Conservation (phyloP, 2,797 vertebrate species). For the Tokudaia muenninki region DNA sequence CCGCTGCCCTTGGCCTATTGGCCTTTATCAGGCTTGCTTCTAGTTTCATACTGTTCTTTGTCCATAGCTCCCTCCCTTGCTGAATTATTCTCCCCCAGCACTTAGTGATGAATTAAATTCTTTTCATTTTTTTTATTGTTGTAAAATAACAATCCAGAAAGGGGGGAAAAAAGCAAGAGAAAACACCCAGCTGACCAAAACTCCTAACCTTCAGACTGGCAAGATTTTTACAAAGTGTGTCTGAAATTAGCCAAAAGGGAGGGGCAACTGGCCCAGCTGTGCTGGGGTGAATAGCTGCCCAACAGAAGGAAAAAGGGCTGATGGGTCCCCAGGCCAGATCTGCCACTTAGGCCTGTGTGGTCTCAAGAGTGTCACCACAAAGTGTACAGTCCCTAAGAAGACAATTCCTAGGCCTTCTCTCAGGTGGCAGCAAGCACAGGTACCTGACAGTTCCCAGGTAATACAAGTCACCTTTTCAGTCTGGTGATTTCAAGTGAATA, state of each 20-base stretch:
- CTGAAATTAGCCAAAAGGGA: background rate
- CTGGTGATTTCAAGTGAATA: rapidly evolving
- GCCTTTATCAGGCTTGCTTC: background rate
- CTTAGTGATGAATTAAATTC: conserved; percentile 72
- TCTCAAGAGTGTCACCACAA: rapidly evolving
- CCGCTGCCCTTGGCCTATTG: rapidly evolving
- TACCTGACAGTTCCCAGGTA: rapidly evolving
- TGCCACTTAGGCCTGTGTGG: background rate
- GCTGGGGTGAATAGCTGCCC: rapidly evolving
- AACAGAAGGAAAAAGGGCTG: rapidly evolving
- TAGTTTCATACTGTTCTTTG: background rate
- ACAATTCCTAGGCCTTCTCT: background rate
- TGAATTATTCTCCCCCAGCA: conserved; percentile 9
- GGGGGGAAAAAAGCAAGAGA: background rate
- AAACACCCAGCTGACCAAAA: background rate
- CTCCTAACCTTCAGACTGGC: background rate
- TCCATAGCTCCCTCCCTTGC: background rate
- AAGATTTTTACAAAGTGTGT: background rate
- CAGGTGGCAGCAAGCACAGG: rapidly evolving
- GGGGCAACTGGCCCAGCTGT: background rate
- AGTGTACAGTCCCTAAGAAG: background rate
- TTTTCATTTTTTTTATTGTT: conserved; percentile 65
- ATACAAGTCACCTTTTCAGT: background rate
- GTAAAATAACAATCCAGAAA: conserved; percentile 54
- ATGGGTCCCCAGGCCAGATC: rapidly evolving